Evolutionary conservation across 1,140 invertebrate genomes (phyloP), one percentile per base, ranked within the genome.

Genomic region (Oppia nitens): DNA sequence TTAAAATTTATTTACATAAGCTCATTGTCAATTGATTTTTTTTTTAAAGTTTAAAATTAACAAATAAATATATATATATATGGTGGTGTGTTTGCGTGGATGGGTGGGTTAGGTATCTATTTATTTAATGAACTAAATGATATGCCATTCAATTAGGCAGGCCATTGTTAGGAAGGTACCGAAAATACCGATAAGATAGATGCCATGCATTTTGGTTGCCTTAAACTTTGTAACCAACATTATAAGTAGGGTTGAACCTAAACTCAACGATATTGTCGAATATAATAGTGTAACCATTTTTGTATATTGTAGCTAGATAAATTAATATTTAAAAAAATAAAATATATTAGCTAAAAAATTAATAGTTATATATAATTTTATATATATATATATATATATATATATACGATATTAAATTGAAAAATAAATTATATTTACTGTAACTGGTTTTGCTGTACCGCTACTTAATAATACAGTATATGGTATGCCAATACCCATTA

Each of bases 401-500:
- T n/a, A n/a, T n/a, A n/a, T n/a, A n/a, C n/a, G n/a, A n/a, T n/a
- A n/a, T n/a, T n/a, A n/a, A n/a, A n/a, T n/a, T n/a, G n/a, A n/a
- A n/a, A n/a, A n/a, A n/a, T n/a, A n/a, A n/a, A n/a, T n/a, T n/a
- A n/a, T n/a, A n/a, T n/a, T n/a, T 9, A 40, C 32, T 40, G 6
- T 40, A 9, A 40, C 32, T 6, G 6, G 6, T 9, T 9, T 17
- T 9, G 32, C 17, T 40, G 17, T 17, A 17, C 32, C 32, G 32
- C 32, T 40, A 40, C 32, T 40, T 40, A 40, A 70, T 68, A n/a
- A 65, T 68, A 77, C 72, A 3, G 74, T 73, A 64, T 78, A 79
- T 21, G 78, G 75, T 59, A 78, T 68, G 17, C 78, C 78, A 53
- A 79, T 73, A 21, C 78, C 78, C 63, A 71, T 72, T 1, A 79